Conservation (phyloP, 2,888 invertebrate species). For the Gastracanthus pulcherrimus region DNA sequence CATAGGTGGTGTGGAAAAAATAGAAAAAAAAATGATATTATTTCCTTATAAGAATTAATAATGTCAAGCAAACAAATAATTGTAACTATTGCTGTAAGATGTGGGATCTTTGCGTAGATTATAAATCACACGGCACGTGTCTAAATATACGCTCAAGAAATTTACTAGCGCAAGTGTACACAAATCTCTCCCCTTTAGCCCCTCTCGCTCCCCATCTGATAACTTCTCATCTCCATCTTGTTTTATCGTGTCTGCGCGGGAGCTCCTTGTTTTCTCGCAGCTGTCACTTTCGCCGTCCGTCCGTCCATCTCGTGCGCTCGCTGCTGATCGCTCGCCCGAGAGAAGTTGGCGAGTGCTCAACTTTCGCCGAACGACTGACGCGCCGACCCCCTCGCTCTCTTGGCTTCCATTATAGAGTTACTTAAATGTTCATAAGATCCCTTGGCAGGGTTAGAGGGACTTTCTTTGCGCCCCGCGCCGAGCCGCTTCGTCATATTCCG, state of each 20-base stretch:
- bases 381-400: slow-evolving; percentile 47
- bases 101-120: too few relatives aligned
- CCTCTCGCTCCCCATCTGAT: neutral
- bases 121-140: too few relatives aligned
- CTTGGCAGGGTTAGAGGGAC: slow-evolving; percentile 33
- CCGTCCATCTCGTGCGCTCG: neutral
- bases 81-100: too few relatives aligned
- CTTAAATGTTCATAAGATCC: slow-evolving; percentile 65
- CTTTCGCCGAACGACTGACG: slow-evolving; percentile 59
- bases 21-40: too few relatives aligned
- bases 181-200: neutral
- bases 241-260: neutral
- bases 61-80: too few relatives aligned
- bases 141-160: too few relatives aligned
- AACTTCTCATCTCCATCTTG: neutral
- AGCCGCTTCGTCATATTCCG: neutral
- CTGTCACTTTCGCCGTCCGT: slow-evolving; percentile 41
- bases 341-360: slow-evolving; percentile 54
- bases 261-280: slow-evolving; percentile 31
- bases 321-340: neutral
- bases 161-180: neutral
- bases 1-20: too few relatives aligned
- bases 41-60: too few relatives aligned
- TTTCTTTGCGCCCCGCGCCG: neutral
- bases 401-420: slow-evolving; percentile 65